These are phyloP conservation scores for Dendrolimus houi DNA, from an alignment of 2,888 invertebrate genomes.

Conservation along the genomic window DNA sequence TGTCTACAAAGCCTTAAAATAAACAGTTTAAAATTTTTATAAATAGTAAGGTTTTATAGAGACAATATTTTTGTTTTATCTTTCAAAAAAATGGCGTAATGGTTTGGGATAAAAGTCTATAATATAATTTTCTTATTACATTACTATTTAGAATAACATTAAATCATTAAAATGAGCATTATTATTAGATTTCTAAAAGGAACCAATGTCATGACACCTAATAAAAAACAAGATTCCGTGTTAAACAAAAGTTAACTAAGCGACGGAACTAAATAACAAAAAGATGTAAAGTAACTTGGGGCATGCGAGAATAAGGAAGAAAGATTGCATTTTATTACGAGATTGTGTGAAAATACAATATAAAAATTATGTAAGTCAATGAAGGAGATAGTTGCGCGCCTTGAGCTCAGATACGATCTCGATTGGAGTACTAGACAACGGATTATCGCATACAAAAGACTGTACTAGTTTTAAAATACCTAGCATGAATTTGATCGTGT, in stretches of 20 bases:
- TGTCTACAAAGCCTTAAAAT: too few relatives aligned
- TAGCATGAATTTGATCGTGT: neutral
- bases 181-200: too few relatives aligned
- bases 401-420: constrained; percentile 36
- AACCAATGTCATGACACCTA: neutral
- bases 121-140: too few relatives aligned
- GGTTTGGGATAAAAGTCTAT: too few relatives aligned
- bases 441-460: constrained; percentile 28
- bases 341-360: constrained; percentile 61
- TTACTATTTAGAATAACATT: too few relatives aligned
- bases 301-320: constrained; percentile 54
- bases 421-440: constrained; percentile 14
- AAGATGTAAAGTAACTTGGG: constrained; percentile 21
- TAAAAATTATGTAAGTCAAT: constrained; percentile 55
- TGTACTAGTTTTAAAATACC: constrained; percentile 13
- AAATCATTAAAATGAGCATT: too few relatives aligned
- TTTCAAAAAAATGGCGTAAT: too few relatives aligned
- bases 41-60: too few relatives aligned
- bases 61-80: too few relatives aligned
- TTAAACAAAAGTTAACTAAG: constrained; percentile 15
- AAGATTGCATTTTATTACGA: constrained; percentile 28
- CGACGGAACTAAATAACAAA: constrained; percentile 42
- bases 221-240: constrained; percentile 10
- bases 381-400: constrained; percentile 50
- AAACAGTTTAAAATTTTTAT: too few relatives aligned